A percentile compares a stretch with the other conserved stretches of the same genome.
These are phyloP conservation scores for Halocynthia roretzi DNA, from an alignment of 23 tunicate species.

Conservation along the genomic window DNA sequence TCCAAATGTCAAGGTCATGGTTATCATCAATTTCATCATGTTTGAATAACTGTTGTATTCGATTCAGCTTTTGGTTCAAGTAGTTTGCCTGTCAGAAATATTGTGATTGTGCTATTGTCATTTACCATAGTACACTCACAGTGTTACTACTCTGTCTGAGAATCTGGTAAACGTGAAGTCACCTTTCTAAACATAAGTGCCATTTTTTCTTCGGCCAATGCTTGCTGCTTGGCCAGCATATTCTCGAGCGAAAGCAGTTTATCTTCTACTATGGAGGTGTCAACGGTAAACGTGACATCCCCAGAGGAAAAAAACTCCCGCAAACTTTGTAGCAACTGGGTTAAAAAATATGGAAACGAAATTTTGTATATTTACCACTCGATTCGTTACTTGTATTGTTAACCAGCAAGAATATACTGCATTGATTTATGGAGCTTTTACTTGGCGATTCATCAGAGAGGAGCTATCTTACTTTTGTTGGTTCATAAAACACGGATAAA, in stretches of 20 bases:
- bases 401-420: too few relatives aligned
- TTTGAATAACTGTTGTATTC: slow-evolving; percentile 2
- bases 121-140: not conserved
- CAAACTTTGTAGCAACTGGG: slow-evolving; percentile 15
- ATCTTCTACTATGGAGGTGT: slow-evolving; percentile 7
- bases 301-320: slow-evolving; percentile 24
- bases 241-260: slow-evolving; percentile 15
- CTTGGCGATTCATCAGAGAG: too few relatives aligned
- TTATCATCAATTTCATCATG: too few relatives aligned
- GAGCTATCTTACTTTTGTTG: too few relatives aligned
- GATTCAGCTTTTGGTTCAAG: slow-evolving; percentile 29
- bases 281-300: slow-evolving; percentile 23
- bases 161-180: not conserved
- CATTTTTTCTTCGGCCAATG: slow-evolving; percentile 33
- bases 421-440: too few relatives aligned
- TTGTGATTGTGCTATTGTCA: not conserved
- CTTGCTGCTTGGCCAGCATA: slow-evolving; percentile 16
- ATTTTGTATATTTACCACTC: too few relatives aligned
- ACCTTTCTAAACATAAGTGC: slow-evolving; percentile 27
- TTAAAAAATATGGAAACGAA: not conserved
- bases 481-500: too few relatives aligned
- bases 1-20: too few relatives aligned
- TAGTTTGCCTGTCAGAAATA: slow-evolving; percentile 20
- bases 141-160: not conserved
- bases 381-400: too few relatives aligned